Conservation (phyloP, 2,797 vertebrate species). For the Buceros bicornis region DNA sequence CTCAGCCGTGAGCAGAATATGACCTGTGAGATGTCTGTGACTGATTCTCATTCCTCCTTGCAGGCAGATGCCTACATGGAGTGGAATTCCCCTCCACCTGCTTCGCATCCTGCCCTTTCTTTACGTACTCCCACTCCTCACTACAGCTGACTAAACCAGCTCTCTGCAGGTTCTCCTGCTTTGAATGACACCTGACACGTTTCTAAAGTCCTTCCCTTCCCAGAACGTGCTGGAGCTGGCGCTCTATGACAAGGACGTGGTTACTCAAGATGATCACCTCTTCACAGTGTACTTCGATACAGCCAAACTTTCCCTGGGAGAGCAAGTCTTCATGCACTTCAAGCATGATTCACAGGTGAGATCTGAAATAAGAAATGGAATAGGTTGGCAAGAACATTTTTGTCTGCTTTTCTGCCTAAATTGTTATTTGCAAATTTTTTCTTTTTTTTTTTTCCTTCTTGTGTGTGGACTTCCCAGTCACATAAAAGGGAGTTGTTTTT, state of each 20-base stretch:
- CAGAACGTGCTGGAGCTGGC: constrained; percentile 87
- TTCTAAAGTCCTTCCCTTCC: not conserved
- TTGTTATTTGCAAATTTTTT: not conserved
- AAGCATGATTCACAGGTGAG: constrained; percentile 62
- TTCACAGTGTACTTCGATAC: constrained; percentile 83
- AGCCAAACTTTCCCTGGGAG: constrained; percentile 71
- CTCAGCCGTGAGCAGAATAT: not conserved
- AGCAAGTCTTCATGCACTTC: constrained; percentile 66
- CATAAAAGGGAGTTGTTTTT: not conserved
- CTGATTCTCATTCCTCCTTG: not conserved
- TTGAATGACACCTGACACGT: not conserved
- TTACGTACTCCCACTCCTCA: not conserved
- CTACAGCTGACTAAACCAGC: not conserved
- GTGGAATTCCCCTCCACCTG: not conserved
- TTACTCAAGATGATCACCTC: constrained; percentile 80
- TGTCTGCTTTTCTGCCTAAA: not conserved
- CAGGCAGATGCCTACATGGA: not conserved
- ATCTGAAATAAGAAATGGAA: not conserved
- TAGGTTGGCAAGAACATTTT: not conserved
- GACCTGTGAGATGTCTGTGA: not conserved
- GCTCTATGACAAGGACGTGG: constrained; percentile 81
- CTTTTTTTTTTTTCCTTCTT: not conserved
- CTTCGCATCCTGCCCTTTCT: not conserved
- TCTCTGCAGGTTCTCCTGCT: not conserved
- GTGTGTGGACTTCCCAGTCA: not conserved